Base-by-base conservation (phyloP, 2,797 vertebrate species). In the Sebastes reedi region DNA sequence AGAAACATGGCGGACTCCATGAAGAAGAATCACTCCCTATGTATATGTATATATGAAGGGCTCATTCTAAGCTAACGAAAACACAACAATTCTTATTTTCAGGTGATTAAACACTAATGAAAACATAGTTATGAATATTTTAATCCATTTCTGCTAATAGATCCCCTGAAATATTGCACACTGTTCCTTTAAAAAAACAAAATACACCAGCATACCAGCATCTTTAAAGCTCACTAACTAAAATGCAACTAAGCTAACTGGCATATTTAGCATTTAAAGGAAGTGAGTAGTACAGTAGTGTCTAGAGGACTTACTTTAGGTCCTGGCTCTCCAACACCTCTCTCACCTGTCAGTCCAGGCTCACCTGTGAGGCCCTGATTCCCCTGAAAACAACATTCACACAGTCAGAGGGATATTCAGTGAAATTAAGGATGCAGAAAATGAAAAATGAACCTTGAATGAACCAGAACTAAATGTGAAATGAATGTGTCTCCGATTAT, bases 321-420 rank as follows among this genome's bases (percentile, higher is more conserved):
- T 87, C 97, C 98, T 81, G 89, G 89, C 34, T 92, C 61, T 24
- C 95, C 96, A 46, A 83, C 55, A 56, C 95, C 96, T 87, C 94
- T 92, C 81, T 95, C 89, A 80, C 97, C 97, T 58, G 91, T 81
- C 56, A 86, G 89, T 67, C 97, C 97, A 67, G 87, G 87, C 61
- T 94, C 92, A 87, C 97, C 97, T 25, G 77, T 46, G 11, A 88
- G 87, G 25, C 97, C 97, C 72, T 89, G 91, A 71, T 95, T 94
- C 84, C 97, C 97, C 97, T 98, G 67, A 66, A 61, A 60, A 72
- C 10, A 34, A 70, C 54, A 68, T 25, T 46, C 60, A 84, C 65
- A 24, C 50, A 67, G 10, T 66, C 34, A 30, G 54, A n/a, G 5
- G 16, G 3, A 18, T 25, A 54, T 42, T 75, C 30, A 42, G 24